Percentiles rank a stretch among this genome's conserved stretches.
Evolutionary conservation across 1,140 invertebrate genomes (phyloP).

Genomic region (Brachionus angularis): DNA sequence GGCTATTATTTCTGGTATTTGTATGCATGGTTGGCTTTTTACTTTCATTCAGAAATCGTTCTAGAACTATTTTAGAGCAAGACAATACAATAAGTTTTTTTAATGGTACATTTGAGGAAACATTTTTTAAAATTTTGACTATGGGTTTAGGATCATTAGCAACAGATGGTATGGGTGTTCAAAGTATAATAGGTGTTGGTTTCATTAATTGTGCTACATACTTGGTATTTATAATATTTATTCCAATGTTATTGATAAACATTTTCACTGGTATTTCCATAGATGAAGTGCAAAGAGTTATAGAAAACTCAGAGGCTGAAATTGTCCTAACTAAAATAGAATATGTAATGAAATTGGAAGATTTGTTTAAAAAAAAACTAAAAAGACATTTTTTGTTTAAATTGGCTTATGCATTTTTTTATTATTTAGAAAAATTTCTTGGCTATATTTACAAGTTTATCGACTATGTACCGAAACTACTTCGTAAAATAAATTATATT

Average conservation of each 20-base stretch:
- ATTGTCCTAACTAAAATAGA: not conserved
- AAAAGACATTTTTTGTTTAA: no score
- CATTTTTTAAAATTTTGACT: not conserved
- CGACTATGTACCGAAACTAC: no score
- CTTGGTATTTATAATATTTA: not conserved
- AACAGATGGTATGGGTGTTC: not conserved
- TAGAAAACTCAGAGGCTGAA: not conserved
- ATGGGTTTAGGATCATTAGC: not conserved
- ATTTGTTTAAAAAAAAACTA: no score
- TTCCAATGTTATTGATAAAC: not conserved
- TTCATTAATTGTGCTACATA: not conserved
- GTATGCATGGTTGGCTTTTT: not conserved
- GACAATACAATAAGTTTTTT: not conserved
- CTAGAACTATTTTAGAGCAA: not conserved
- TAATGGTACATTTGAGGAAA: not conserved
- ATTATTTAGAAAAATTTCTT: no score
- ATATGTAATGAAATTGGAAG: no score
- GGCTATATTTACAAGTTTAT: no score
- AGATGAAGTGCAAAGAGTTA: not conserved
- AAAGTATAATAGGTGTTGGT: not conserved
- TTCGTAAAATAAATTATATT: no score
- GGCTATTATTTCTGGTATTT: not conserved
- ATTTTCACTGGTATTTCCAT: not conserved
- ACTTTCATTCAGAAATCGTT: not conserved
- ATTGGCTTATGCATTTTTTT: no score